Base-by-base conservation (phyloP, 2,888 invertebrate species). In the Idaea straminata region DNA sequence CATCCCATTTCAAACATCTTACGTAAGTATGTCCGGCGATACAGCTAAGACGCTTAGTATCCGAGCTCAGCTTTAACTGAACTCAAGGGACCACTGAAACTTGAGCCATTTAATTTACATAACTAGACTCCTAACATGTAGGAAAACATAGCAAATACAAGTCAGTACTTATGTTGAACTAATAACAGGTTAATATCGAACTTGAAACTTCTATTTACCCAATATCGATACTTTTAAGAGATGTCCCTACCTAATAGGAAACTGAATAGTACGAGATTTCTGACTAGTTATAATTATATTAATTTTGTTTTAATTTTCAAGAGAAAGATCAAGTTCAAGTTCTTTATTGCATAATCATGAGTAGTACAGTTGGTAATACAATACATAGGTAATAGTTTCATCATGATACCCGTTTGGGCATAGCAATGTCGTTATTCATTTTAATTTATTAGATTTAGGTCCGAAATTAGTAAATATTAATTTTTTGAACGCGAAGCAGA, bases 31-130 rank as follows among this genome's bases (percentile, higher is more conserved):
- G 65, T 65, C 66, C 64, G 61, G 64, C 62, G 66, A 64, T 67
- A 68, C 66, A 69, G 65, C 67, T 70, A 69, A 71, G 67, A 68
- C 64, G 64, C 68, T 69, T 69, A 64, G 67, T 63, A 70, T 65
- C 72, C 69, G 68, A 73, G 68, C 70, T 69, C 61, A 69, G 71
- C 69, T 72, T 69, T 70, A 71, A 72, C 69, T 65, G 72, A 68
- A 65, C 72, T 69, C 71, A 68, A 63, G 71, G 66, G 72, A 70
- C 65, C 68, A 70, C 67, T 71, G 68, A 62, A 66, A 69, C 67
- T 70, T 69, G 66, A 65, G 59, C 68, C 72, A 71, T 74, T 74
- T 72, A 71, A 73, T 71, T 71, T 71, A 70, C 68, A 69, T 71
- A 70, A 61, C 66, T 57, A 59, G 63, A 60, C 62, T 65, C 63